Conservation (phyloP, 2,113 vertebrate genomes). For the Antigone vipio region DNA sequence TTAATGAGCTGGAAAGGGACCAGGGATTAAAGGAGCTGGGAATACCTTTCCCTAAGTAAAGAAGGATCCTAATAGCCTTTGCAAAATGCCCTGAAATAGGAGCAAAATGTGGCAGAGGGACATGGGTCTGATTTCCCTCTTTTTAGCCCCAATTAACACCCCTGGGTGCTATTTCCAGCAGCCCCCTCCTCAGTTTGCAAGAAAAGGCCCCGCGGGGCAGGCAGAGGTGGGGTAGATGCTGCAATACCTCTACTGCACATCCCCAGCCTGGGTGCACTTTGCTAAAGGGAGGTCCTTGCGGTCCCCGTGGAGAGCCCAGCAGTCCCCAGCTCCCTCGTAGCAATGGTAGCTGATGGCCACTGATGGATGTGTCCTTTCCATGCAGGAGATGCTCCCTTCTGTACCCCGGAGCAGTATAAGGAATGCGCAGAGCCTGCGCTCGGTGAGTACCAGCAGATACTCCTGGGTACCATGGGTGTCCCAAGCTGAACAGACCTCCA, state of each 20-base stretch:
- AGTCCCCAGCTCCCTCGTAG: not conserved
- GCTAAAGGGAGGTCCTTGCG: not conserved
- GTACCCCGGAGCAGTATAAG: conserved; percentile 98
- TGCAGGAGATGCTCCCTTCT: conserved; percentile 93
- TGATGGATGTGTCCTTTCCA: conserved; percentile 25
- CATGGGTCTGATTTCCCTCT: not conserved
- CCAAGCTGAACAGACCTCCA: not conserved
- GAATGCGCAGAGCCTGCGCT: conserved; percentile 96
- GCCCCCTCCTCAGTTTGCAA: not conserved
- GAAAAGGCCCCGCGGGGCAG: fast-evolving
- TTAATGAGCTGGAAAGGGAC: not conserved
- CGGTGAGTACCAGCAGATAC: conserved; percentile 76
- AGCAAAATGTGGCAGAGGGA: not conserved
- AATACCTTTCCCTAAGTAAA: not conserved
- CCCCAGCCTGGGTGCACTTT: not conserved
- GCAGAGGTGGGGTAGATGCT: not conserved
- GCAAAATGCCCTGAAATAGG: not conserved
- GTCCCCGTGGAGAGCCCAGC: fast-evolving
- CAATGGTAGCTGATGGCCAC: not conserved
- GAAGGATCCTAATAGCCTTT: not conserved
- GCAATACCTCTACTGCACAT: not conserved
- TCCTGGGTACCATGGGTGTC: not conserved
- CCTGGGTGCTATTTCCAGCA: not conserved
- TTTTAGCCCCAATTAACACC: not conserved
- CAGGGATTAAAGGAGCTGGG: not conserved